Base-by-base conservation (phyloP, 2,797 vertebrate species). In the Anableps anableps region DNA sequence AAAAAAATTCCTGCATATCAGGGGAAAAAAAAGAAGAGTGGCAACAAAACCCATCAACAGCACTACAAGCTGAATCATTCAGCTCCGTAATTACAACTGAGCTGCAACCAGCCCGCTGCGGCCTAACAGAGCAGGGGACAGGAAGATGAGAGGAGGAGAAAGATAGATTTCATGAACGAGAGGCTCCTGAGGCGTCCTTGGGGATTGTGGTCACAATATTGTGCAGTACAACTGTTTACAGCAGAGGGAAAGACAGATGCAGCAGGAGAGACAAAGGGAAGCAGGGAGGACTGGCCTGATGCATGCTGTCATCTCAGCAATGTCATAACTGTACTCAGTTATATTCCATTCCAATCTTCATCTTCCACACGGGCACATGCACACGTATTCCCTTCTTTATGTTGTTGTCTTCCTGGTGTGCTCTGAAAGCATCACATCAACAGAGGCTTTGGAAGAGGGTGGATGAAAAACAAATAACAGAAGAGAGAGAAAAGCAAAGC, bases 171-270 rank as follows among this genome's bases (percentile, higher is more conserved):
- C 92, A 90, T 83, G 86, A 92, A 89, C 86, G 83, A 91, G 91
- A 92, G 85, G 87, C 86, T 91, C 80, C 87, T 77, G 48, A 83
- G 77, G 88, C n/a, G 82, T 90, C 86, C 87, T 26, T 77, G 90
- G 90, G 91, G 85, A 80, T 93, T 92, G 91, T 83, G 91, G 92
- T 93, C 89, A 87, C 92, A 90, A 34, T 91, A 86, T 89, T 93
- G 93, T 93, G 80, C 86, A 90, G 88, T 89, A 87, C 92, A 93
- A 92, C 89, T 93, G 92, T 93, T 94, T 93, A 91, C 87, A 91
- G 91, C 91, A 68, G 62, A 85, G 75, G 77, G 80, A 66, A 66
- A 85, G 86, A 86, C 74, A 79, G 78, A 85, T 60, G 84, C 85
- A 82, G 81, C 0, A 36, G 64, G 23, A 83, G 74, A 17, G 58